phyloP scores from a whole-genome alignment of 2,888 invertebrate genomes.

The Conistra vaccinii region DNA sequence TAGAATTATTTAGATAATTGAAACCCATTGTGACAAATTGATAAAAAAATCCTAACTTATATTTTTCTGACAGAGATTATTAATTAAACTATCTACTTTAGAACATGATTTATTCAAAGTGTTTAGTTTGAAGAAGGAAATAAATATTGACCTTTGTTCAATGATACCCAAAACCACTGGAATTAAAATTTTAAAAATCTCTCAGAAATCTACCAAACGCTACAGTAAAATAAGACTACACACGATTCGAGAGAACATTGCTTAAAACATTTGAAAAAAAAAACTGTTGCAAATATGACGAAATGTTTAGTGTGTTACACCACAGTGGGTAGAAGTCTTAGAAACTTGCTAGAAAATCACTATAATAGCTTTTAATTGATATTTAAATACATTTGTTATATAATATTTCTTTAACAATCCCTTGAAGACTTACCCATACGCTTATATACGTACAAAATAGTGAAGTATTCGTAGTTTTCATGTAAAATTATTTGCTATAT shows the following conservation, averaged over 20 bases:
- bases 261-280: slow-evolving; percentile 10
- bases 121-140: not conserved
- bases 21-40: not conserved
- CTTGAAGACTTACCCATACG: slow-evolving; percentile 77
- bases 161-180: not conserved
- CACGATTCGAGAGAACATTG: slow-evolving; percentile 4
- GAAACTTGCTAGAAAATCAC: slow-evolving; percentile 64
- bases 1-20: not conserved
- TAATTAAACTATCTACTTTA: not conserved
- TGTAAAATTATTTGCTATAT: slow-evolving; percentile 68
- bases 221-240: not conserved
- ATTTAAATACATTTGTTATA: slow-evolving; percentile 43
- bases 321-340: slow-evolving; percentile 42
- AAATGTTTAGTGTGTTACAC: slow-evolving; percentile 25
- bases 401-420: slow-evolving; percentile 63
- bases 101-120: not conserved
- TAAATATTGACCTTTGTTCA: not conserved
- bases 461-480: slow-evolving; percentile 63
- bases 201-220: not conserved
- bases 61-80: too few relatives aligned
- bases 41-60: too few relatives aligned
- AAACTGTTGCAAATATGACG: not conserved
- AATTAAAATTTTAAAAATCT: not conserved
- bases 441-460: slow-evolving; percentile 83
- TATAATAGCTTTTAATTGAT: slow-evolving; percentile 60